Base-by-base conservation (phyloP, 2,113 vertebrate genomes). In the Bujurquina vittata region DNA sequence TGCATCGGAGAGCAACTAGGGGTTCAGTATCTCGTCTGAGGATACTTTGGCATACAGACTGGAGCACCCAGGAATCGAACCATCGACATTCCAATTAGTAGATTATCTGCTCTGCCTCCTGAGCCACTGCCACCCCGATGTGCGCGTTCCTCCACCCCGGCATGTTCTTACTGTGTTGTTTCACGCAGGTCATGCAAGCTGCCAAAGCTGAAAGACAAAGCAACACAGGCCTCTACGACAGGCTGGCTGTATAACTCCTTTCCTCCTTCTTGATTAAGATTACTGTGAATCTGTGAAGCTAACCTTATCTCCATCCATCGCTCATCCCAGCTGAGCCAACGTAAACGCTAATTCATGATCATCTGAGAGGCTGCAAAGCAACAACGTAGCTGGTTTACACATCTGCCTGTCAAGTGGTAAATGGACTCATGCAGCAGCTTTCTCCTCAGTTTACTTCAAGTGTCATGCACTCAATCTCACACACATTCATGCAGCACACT, bases 391-490 rank as follows among this genome's bases (percentile, higher is more conserved):
- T 33, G 6, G 33, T 33, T 33, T 33, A 33, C 33, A 33, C 31
- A 6, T 33, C 1, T 1, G 8, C 9, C 35, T 37, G 35, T 8
- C 35, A 10, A 9, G 37, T 67, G 37, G 43, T 67, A 0, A 26
- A 67, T 17, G 10, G 62, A 26, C 22, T 65, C 26, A 0, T 2
- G 2, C 12, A 10, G 0, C 37, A 65, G 14, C 37, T 46, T 67
- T 67, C 33, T 33, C 7, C 33, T 33, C 1, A 67, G 37, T 8
- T 33, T 33, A 33, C 31, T 33, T 33, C 31, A 33, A 6, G 31
- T 33, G 6, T 33, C 33, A 33, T 33, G 7, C 33, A 33, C 33
- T 33, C 33, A 33, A 33, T 33, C 33, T 7, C 33, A 33, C 31
- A 33, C 33, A 33, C 33, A 33, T 33, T 33, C 33, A 33, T 33